Evolutionary conservation across 2,797 vertebrate genomes (phyloP), one percentile per base, ranked within the genome.

Genomic region (Petrocephalus schoutedeni): DNA sequence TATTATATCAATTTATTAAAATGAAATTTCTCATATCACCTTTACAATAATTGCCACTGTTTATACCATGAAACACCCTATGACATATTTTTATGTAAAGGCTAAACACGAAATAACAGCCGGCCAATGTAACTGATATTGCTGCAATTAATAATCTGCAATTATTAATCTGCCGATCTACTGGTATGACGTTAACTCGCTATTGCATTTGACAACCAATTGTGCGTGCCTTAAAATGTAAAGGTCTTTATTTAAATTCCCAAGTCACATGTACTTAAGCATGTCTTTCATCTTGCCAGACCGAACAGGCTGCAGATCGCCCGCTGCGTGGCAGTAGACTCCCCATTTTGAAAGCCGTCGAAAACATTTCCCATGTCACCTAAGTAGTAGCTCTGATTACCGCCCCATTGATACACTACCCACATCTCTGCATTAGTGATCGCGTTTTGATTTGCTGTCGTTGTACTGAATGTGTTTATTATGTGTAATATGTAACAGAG

Each of bases 331-430:
- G 82, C 82, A 84, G 82, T 84, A 84, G 21, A 84, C 54, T 54
- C 49, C 49, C 82, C 82, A 84, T 84, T 54, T 84, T 53, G 51
- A 54, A 28, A 84, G 51, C 82, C 53, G 49, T 19, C n/a, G 51
- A 53, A 84, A 21, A 84, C 45, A 53, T 84, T 84, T 84, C 82
- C 77, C 82, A 84, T 53, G 45, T 53, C 45, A 28, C 49, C 45
- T 28, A 84, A 54, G 53, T 84, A 84, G 45, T 53, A 49, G 80
- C n/a, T n/a, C 82, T 84, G 54, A 84, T 84, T 84, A 84, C 82
- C 80, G 80, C 51, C 80, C 80, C 80, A 53, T 84, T 84, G 45
- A 54, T 28, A 23, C 51, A 84, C 45, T 54, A 74, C 67, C 67
- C 67, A 74, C 67, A 74, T 74, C 67, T 74, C 6, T 41, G 67